Conservation (phyloP, 2,113 vertebrate species). For the Pyrgilauda ruficollis region DNA sequence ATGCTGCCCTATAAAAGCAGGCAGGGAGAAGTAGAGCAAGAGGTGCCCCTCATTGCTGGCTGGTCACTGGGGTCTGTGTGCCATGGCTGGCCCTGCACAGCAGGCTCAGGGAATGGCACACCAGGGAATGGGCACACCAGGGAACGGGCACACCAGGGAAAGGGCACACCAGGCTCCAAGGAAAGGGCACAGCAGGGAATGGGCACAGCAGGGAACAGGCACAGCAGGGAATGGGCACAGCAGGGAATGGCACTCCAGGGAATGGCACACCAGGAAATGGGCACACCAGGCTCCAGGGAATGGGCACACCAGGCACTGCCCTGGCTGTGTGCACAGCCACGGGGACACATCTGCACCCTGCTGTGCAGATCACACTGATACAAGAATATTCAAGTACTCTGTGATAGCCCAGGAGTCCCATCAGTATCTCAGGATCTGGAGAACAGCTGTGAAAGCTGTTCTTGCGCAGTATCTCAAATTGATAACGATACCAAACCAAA, state of each 20-base stretch:
- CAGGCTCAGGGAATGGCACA: background rate
- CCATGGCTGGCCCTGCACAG: background rate
- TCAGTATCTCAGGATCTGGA: background rate
- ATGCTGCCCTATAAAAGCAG: background rate
- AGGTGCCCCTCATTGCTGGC: background rate
- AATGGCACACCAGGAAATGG: rapidly evolving
- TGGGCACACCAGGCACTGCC: background rate
- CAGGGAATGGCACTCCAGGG: too few species aligned
- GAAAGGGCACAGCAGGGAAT: background rate
- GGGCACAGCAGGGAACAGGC: background rate
- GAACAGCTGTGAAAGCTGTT: constrained; percentile 27
- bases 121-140: background rate
- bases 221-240: background rate
- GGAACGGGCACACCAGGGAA: too few species aligned
- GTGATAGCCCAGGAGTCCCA: background rate
- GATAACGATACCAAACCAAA: background rate
- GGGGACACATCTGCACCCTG: background rate
- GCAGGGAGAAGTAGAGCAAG: background rate
- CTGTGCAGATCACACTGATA: background rate
- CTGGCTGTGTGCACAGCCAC: rapidly evolving
- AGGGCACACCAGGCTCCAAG: background rate
- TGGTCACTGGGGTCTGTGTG: background rate
- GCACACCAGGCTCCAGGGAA: too few species aligned
- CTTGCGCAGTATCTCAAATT: background rate
- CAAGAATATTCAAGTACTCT: constrained; percentile 14